Base-by-base conservation (phyloP, 92 coral and sea anemone species). In the Paragorgia papillata region DNA sequence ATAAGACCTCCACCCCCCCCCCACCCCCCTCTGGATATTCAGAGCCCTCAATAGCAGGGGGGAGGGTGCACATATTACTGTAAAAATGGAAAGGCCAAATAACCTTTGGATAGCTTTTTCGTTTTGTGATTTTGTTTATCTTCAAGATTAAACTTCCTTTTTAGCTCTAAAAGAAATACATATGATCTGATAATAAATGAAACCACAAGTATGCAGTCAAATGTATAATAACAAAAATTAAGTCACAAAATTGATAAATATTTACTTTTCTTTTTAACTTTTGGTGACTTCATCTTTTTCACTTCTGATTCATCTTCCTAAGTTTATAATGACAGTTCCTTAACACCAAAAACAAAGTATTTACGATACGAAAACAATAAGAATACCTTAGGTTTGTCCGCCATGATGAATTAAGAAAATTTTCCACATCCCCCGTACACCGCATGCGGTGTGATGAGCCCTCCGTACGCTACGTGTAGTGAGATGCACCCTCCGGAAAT, bases 381-480 rank as follows among this genome's bases (percentile, higher is more conserved):
- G 26, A 17, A 53, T 55, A 71, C 63, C 78, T 71, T 39, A 1
- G 37, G 25, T 55, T 71, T 17, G 64, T 71, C 78, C 64, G 78
- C 78, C 78, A 71, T 68, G 37, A 46, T 68, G 31, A 30, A 19
- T 56, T 19, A 0, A 5, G 20, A 62, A 32, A 21, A 26, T 58
- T 17, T 9, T 48, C 35, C 57, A 5, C 14, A 20, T 26, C 31
- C 49, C 14, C 31, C 15, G 74, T n/a, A n/a, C n/a, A n/a, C n/a
- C n/a, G n/a, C n/a, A n/a, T n/a, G n/a, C n/a, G n/a, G n/a, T n/a
- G n/a, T n/a, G n/a, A n/a, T n/a, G n/a, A n/a, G n/a, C n/a, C n/a
- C n/a, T n/a, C n/a, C n/a, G n/a, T n/a, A n/a, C n/a, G n/a, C n/a
- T n/a, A n/a, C n/a, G n/a, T n/a, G n/a, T n/a, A n/a, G n/a, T n/a